Percentiles rank a stretch among this genome's conserved stretches.
These are phyloP conservation scores for Synergus gifuensis DNA, from an alignment of 2,888 invertebrate genomes.

Conservation along the genomic window DNA sequence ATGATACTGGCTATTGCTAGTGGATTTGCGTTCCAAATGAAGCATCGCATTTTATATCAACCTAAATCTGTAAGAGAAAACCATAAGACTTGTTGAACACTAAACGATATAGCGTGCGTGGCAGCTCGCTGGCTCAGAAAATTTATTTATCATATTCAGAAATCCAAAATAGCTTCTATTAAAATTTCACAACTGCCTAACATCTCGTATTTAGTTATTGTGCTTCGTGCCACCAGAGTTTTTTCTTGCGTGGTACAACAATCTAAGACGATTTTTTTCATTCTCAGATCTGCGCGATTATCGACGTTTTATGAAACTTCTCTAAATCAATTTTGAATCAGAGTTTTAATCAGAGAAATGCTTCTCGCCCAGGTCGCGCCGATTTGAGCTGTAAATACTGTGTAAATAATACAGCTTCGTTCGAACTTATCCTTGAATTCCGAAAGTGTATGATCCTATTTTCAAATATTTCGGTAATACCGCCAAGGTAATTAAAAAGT, in stretches of 20 bases:
- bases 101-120: not conserved
- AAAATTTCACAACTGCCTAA: conserved; percentile 23
- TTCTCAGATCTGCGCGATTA: conserved; percentile 19
- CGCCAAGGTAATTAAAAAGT: not conserved
- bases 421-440: conserved; percentile 52
- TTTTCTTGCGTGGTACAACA: conserved; percentile 59
- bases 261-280: conserved; percentile 15
- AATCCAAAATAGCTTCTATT: conserved; percentile 12
- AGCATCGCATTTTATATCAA: conserved; percentile 47
- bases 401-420: conserved; percentile 63
- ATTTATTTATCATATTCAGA: not conserved
- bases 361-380: conserved; percentile 28
- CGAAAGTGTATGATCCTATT: conserved; percentile 43
- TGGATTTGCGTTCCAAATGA: conserved; percentile 48
- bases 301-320: not conserved
- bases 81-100: conserved; percentile 25
- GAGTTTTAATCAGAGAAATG: conserved; percentile 6
- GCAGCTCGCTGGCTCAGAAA: conserved; percentile 24
- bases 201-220: conserved; percentile 46
- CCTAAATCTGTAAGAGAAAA: conserved; percentile 25
- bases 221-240: conserved; percentile 61
- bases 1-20: conserved; percentile 43
- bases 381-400: conserved; percentile 61
- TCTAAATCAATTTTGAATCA: not conserved
- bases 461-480: conserved; percentile 13